Evolutionary conservation across 2,888 invertebrate species (phyloP), one percentile per base, ranked within the genome.

Genomic region (Watsonalla binaria): DNA sequence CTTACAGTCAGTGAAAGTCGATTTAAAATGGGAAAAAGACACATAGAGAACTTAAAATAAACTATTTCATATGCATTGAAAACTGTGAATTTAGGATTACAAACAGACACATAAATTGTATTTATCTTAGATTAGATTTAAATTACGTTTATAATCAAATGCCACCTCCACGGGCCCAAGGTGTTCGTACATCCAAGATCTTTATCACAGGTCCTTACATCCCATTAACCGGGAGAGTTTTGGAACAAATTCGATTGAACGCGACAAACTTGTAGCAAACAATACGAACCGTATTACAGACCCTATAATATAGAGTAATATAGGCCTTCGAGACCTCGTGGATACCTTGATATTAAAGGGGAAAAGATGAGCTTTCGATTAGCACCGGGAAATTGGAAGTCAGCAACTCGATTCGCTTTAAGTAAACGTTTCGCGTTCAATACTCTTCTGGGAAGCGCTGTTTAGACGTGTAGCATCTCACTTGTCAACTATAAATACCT

Each of bases 151-250:
- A n/a, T 13, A 46, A 6, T 14, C 7, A 48, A 8, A 49, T 49
- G 37, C 37, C 49, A 37, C 49, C 49, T 49, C 39, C 15, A 48
- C 65, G 55, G 54, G 45, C 53, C 46, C 5, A 24, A n/a, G 5
- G 8, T 6, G 37, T 46, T 60, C 59, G 58, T 62, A 64, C 59
- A 62, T 73, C 68, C 58, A 45, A 56, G 76, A 73, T 76, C 71
- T 66, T 77, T 80, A 80, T 80, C 80, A 70, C 64, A 58, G 62
- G 56, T 61, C 71, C 73, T 79, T 74, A 78, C 80, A 77, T 76
- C 72, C 86, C 84, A 86, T 86, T 87, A 86, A 77, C 78, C 74
- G 73, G 52, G 59, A 69, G 79, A 79, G 81, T 82, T 74, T 68
- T 67, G 74, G 65, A 82, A 81, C 82, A 83, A 80, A 84, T 82